Base-by-base conservation (phyloP, 1,140 invertebrate species). In the Leucophenga varia region DNA sequence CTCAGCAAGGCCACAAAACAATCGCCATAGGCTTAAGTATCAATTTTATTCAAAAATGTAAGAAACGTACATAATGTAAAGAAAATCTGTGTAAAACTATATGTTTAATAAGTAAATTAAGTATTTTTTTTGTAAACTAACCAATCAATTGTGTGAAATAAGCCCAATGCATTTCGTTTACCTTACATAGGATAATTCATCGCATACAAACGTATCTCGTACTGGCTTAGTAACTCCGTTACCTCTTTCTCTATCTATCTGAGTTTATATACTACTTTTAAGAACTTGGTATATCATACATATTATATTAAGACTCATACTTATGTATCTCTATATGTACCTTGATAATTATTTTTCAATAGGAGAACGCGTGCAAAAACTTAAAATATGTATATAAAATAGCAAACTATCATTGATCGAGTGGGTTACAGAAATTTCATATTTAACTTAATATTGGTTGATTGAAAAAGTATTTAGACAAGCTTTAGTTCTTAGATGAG, bases 401-500 rank as follows among this genome's bases (percentile, higher is more conserved):
- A n/a, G n/a, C n/a, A n/a, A n/a, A n/a, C n/a, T n/a, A n/a, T n/a
- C n/a, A n/a, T n/a, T n/a, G n/a, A n/a, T n/a, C n/a, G n/a, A n/a
- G n/a, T n/a, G n/a, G n/a, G n/a, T n/a, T n/a, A n/a, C n/a, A 52
- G 48, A 34, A 19, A 41, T 22, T 43, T 34, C 21, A 39, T 39
- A 38, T 31, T 19, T 10, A 30, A n/a, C 32, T 44, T 16, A 21
- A 16, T 44, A 41, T 36, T 54, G 32, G 20, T 45, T 44, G 20
- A 51, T 42, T 38, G 39, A 37, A 51, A 51, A 45, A 32, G 48
- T 54, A 51, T 51, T 45, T 17, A 3, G 42, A 58, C n/a, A n/a
- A n/a, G 40, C 46, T 52, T 61, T 64, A 58, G 63, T 65, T 65
- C 41, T 50, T 64, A 55, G 61, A 47, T 64, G 30, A 64, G 38